Conservation (phyloP, 2,797 vertebrate genomes). For the Ibycter americanus region DNA sequence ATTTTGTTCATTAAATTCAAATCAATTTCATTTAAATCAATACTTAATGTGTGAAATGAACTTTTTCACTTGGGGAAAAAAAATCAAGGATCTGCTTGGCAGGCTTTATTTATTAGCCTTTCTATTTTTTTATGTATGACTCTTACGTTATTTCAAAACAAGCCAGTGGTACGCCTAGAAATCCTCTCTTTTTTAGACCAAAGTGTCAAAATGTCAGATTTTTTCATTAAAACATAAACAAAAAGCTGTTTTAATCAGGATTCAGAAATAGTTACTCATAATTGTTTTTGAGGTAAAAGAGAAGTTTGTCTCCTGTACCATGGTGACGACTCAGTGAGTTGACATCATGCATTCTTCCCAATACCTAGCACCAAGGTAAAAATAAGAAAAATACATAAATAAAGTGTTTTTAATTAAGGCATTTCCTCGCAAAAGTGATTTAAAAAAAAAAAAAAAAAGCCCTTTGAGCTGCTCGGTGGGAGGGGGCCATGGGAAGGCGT, state of each 20-base stretch:
- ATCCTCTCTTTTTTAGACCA: not conserved
- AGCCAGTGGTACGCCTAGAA: not conserved
- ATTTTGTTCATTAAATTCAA: not conserved
- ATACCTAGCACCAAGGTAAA: not conserved
- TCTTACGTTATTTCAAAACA: not conserved
- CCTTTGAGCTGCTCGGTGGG: rapidly evolving
- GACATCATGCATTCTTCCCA: rapidly evolving
- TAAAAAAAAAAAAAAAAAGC: too few relatives aligned
- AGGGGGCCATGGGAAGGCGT: not conserved
- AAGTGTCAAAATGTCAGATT: not conserved
- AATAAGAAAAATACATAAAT: not conserved
- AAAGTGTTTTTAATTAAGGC: not conserved
- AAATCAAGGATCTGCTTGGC: not conserved
- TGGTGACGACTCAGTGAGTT: rapidly evolving
- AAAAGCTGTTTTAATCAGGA: not conserved
- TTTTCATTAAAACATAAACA: not conserved
- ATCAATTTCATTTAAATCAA: not conserved
- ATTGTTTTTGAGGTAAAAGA: not conserved
- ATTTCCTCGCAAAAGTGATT: not conserved
- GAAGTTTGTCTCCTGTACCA: not conserved
- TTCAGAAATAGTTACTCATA: not conserved
- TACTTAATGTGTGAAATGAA: not conserved
- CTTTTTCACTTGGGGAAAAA: not conserved
- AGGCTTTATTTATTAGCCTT: not conserved
- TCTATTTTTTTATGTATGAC: not conserved